A percentile compares a stretch with the other conserved stretches of the same genome.
Conservation (phyloP, 1,140 invertebrate species). For the Drosophila dunni region DNA sequence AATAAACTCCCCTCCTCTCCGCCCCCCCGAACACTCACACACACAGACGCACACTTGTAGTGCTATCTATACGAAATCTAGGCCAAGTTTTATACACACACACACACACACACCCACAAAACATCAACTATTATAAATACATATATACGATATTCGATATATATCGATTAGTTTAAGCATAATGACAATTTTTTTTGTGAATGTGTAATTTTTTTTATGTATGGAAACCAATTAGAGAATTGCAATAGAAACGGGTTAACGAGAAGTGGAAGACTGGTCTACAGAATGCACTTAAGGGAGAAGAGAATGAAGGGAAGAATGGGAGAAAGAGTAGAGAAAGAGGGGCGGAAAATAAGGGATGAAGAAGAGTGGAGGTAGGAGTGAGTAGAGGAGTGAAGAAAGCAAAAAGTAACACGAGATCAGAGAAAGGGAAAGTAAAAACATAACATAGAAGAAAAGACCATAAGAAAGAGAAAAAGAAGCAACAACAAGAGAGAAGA, state of each 20-base stretch:
- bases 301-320: not conserved
- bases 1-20: not conserved
- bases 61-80: conserved; percentile 48
- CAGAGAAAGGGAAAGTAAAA: not conserved
- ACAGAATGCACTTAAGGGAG: conserved; percentile 6
- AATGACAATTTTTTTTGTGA: conserved; percentile 53
- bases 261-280: conserved; percentile 3
- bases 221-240: conserved; percentile 17
- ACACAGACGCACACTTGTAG: conserved; percentile 16
- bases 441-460: not conserved
- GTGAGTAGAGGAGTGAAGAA: not conserved
- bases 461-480: too few relatives aligned
- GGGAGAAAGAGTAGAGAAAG: not conserved
- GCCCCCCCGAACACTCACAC: not conserved
- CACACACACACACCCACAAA: not conserved
- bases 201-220: conserved; percentile 21
- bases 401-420: not conserved
- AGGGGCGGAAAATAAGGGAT: not conserved
- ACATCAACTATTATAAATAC: conserved; percentile 15
- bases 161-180: conserved; percentile 64
- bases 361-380: not conserved
- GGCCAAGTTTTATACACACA: conserved; percentile 69
- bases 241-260: not conserved
- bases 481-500: too few relatives aligned
- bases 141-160: conserved; percentile 7